phyloP scores from a whole-genome alignment of 2,113 vertebrate species.

The Muscicapa adusta region DNA sequence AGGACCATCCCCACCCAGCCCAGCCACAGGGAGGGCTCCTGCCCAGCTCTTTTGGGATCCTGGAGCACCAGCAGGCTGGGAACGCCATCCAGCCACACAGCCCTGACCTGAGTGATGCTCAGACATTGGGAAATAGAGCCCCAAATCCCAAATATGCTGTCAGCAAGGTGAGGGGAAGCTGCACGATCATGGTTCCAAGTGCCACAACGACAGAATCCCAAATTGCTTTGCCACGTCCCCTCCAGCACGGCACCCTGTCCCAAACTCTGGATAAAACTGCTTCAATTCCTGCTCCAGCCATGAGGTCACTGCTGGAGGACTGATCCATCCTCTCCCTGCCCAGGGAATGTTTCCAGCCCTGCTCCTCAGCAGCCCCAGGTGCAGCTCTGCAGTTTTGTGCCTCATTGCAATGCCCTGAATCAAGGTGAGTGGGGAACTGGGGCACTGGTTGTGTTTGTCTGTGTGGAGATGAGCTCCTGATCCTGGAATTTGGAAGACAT shows the following conservation, averaged over 20 bases:
- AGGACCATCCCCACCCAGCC: neutral
- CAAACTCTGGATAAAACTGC: neutral
- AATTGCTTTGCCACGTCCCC: neutral
- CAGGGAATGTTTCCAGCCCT: neutral
- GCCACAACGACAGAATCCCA: neutral
- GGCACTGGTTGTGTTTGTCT: neutral
- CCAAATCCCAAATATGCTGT: rapidly evolving
- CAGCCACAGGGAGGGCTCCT: rapidly evolving
- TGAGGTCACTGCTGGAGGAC: neutral
- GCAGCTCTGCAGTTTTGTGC: neutral
- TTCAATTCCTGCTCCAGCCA: neutral
- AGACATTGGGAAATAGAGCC: rapidly evolving
- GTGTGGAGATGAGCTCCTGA: neutral
- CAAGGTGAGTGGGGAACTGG: neutral
- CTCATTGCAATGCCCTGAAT: neutral
- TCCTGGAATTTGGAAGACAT: neutral
- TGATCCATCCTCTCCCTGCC: neutral
- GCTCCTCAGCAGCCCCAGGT: neutral
- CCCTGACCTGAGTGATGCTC: neutral
- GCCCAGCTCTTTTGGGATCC: neutral
- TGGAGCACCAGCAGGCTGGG: neutral
- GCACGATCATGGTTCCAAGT: neutral
- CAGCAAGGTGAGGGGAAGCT: neutral
- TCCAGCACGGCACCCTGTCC: neutral
- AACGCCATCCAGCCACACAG: rapidly evolving